Evolutionary conservation across 2,888 invertebrate genomes (phyloP), one percentile per base, ranked within the genome.

Genomic region (Drosophila monieri): DNA sequence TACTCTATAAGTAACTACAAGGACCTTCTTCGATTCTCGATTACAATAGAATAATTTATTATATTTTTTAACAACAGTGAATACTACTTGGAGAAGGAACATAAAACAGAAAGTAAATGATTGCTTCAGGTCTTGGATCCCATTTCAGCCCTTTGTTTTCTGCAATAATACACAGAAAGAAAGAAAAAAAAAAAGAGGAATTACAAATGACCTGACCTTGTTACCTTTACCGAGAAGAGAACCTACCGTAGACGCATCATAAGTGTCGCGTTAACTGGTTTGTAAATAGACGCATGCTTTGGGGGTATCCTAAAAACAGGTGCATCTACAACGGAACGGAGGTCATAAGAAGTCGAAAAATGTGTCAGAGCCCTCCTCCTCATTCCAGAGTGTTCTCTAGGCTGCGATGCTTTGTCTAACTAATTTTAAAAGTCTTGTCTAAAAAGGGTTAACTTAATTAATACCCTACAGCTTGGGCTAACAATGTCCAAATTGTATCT

Each of bases 171-270:
- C 15, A 47, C 44, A 21, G 23, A 30, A 47, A 27, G 30, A 41
- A 47, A n/a, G n/a, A n/a, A 30, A 47, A 27, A 30, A 48, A 48
- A 46, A 18, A 5, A 23, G 21, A 41, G 39, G 23, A 39, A 27
- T 18, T 21, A 32, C 32, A n/a, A n/a, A 0, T n/a, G 12, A n/a
- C 35, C 23, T 3, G n/a, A 12, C 46, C 39, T 27, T 21, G 10
- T 27, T 30, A 12, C 8, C 12, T 15, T 15, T 3, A 27, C 21
- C 21, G 21, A 23, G 18, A 10, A n/a, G 21, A 30, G 21, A 67
- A 77, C 74, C 44, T 74, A 77, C 78, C 75, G 64, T 74, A 37
- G 3, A 35, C 57, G 74, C 27, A 58, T 14, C 37, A 44, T 30
- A 12, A 23, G 1, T n/a, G 39, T 41, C 8, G 46, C 21, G 60